Base-by-base conservation (phyloP, 2,888 invertebrate genomes). In the Nipponacmea schrenckii region DNA sequence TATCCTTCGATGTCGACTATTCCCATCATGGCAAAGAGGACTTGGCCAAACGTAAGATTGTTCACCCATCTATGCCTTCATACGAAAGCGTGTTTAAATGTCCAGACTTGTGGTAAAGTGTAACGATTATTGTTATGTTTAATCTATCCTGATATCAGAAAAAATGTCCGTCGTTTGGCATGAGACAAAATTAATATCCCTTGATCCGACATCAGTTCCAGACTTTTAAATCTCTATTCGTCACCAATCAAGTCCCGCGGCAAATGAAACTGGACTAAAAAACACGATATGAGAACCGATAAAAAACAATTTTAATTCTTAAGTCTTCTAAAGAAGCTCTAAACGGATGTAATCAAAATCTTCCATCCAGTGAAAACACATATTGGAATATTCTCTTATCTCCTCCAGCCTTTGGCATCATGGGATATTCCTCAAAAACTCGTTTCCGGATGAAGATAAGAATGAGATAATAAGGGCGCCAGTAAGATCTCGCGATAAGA, bases 361-460 rank as follows among this genome's bases (percentile, higher is more conserved):
- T 56, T 56, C 20, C 8, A 56, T 24, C 24, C 14, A 20, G 24
- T 12, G 56, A 56, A 56, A 56, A 56, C 56, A 56, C 24, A 56
- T 56, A 56, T 56, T 56, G 56, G 56, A 56, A 24, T 14, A 20
- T 56, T 56, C 20, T 56, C 20, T 56, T 56, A 56, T 56, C 56
- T 24, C 20, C 20, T 3, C 10, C 24, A 56, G 56, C 56, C 56
- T 24, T 56, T 56, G 56, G 56, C 56, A 56, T 56, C 56, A 56
- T 56, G 56, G 24, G 24, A 56, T 56, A 56, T 56, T 56, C 24
- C 56, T 56, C 56, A 24, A 56, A 56, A 56, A 56, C 56, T 56
- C 56, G 56, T 56, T 56, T 56, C 56, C 56, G 56, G 56, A 24
- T 56, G 56, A 10, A 56, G 56, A 56, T 56, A 56, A 24, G 56